These are phyloP conservation scores for Limnephilus lunatus DNA, from an alignment of 2,888 invertebrate species.

Conservation along the genomic window DNA sequence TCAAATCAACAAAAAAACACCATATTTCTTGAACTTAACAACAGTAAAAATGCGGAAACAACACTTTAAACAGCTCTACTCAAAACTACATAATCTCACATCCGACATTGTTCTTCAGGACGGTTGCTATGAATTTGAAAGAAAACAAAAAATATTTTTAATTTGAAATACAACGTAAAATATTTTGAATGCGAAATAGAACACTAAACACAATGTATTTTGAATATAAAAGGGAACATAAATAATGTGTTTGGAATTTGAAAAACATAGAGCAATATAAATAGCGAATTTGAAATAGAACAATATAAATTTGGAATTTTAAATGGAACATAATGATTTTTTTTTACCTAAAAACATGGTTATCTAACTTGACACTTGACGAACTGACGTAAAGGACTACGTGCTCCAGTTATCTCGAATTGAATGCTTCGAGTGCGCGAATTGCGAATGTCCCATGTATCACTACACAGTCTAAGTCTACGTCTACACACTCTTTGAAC, in stretches of 20 bases:
- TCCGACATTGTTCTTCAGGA: too few species aligned
- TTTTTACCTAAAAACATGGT: constrained; percentile 13
- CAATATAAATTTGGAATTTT: background rate
- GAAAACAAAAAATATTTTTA: background rate
- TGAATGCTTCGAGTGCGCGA: background rate
- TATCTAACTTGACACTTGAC: background rate
- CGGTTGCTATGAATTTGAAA: background rate
- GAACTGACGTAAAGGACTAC: background rate
- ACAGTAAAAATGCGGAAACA: too few species aligned
- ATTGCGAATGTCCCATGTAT: background rate
- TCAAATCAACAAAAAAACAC: too few species aligned
- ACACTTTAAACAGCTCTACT: too few species aligned
- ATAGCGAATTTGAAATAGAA: background rate
- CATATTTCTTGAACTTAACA: too few species aligned
- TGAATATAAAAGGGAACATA: background rate
- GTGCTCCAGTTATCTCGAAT: constrained; percentile 1
- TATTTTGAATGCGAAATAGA: background rate
- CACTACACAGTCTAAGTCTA: background rate
- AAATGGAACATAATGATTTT: background rate
- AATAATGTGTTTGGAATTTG: background rate
- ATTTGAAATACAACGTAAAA: background rate
- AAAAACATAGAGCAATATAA: background rate
- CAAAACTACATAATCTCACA: too few species aligned
- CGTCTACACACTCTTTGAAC: background rate
- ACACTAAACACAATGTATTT: background rate